These are phyloP conservation scores for Piaya cayana DNA, from an alignment of 2,113 vertebrate genomes.

Conservation along the genomic window DNA sequence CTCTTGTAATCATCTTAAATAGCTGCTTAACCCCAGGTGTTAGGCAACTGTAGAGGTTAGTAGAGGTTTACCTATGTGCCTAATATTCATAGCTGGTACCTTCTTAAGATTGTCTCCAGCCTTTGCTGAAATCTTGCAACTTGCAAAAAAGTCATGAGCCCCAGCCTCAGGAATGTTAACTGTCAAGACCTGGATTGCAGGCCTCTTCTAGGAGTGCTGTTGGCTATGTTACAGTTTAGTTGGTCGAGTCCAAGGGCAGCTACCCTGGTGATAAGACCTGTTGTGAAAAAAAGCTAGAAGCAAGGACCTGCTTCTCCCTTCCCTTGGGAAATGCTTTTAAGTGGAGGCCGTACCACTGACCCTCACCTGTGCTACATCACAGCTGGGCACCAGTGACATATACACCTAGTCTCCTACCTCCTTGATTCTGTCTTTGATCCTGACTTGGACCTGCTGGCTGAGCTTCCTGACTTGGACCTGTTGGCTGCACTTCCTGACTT, in stretches of 20 bases:
- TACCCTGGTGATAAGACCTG: not conserved
- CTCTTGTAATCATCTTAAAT: not conserved
- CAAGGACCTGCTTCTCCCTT: not conserved
- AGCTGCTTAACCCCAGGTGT: not conserved
- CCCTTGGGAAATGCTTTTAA: not conserved
- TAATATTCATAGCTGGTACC: not conserved
- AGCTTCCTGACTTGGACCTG: not conserved
- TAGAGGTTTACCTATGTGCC: not conserved
- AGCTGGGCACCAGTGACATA: not conserved
- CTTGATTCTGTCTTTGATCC: not conserved
- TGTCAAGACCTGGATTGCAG: rapidly evolving
- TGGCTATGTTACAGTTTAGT: not conserved
- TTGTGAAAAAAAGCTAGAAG: not conserved
- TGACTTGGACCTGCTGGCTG: not conserved
- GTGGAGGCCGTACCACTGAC: rapidly evolving
- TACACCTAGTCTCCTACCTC: not conserved
- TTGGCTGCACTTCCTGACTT: not conserved
- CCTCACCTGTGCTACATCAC: rapidly evolving
- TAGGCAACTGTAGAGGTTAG: not conserved
- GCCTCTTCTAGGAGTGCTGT: rapidly evolving
- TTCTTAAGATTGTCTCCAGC: not conserved
- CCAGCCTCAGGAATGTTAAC: not conserved
- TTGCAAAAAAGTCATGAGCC: not conserved
- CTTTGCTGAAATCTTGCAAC: not conserved
- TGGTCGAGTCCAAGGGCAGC: not conserved